Base-by-base conservation (phyloP, 2,888 invertebrate species). In the Dryadula phaetusa region DNA sequence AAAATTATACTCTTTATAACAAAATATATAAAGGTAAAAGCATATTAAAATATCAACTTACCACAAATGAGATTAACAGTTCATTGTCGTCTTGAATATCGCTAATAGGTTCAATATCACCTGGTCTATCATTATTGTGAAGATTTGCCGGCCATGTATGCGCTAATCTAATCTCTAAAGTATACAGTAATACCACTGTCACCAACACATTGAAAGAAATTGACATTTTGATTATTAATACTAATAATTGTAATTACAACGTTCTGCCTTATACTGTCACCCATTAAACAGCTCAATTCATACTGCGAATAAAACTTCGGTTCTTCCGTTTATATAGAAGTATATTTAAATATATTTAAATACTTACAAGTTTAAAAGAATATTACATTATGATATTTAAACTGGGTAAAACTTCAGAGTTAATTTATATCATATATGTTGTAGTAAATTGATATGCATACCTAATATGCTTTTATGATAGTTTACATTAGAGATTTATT, bases 51-150 rank as follows among this genome's bases (percentile, higher is more conserved):
- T 28, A 16, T 28, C 4, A 18, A 72, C 72, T 52, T 66, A 73
- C 73, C 64, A 71, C 73, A 69, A 70, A 74, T 6, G 73, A 70
- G 34, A 70, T 54, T 37, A 70, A 62, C 62, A 73, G 47, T 34
- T 73, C 66, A 7, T 52, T 68, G 49, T 64, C 61, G n/a, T 56
- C 44, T 28, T 49, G 7, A 40, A 56, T 40, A 56, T 40, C 22
- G n/a, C 10, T 22, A 16, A 40, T 16, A 40, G 56, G n/a, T n/a
- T 58, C 28, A 49, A 47, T 25, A 14, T 42, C 40, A 58, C 8
- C 14, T 18, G 4, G 18, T 37, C 18, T 47, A 28, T 14, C 46
- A n/a, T 58, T 49, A 3, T 18, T 28, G 8, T 16, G 8, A 64
- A 42, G 12, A 52, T 25, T 60, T 52, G 18, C 6, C n/a, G 58